Percentiles rank a stretch among this genome's conserved stretches.
These are phyloP conservation scores for Drosophila cracens DNA, from an alignment of 2,888 invertebrate genomes.

Conservation along the genomic window DNA sequence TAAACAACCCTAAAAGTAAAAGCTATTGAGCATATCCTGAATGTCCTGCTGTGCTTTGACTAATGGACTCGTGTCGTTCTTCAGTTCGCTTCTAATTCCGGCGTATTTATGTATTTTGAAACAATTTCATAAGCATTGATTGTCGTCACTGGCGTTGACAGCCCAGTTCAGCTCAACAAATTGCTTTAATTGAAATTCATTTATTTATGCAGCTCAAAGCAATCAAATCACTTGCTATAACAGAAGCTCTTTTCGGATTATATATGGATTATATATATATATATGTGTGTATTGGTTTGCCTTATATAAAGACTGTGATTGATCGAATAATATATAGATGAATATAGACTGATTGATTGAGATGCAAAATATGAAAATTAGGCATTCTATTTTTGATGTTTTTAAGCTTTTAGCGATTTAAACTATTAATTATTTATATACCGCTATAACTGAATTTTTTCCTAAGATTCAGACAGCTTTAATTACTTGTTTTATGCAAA, in stretches of 20 bases:
- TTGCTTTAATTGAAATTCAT: conserved; percentile 78
- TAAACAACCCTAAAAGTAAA: conserved; percentile 35
- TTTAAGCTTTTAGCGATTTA: neutral
- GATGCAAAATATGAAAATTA: neutral
- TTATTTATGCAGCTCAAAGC: conserved; percentile 65
- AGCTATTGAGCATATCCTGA: neutral
- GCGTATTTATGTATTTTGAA: conserved; percentile 64
- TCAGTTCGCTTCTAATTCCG: conserved; percentile 21
- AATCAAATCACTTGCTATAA: conserved; percentile 72
- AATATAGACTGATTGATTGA: neutral
- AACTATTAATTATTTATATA: conserved; percentile 7
- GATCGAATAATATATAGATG: neutral
- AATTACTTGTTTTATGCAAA: neutral
- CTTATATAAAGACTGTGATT: neutral
- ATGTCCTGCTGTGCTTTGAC: conserved; percentile 47
- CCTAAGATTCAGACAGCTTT: neutral
- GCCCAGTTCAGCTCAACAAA: conserved; percentile 67
- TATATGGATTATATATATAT: conserved; percentile 20
- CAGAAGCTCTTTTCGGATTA: conserved; percentile 17
- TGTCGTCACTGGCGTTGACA: conserved; percentile 70
- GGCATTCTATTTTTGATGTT: neutral
- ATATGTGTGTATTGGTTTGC: neutral
- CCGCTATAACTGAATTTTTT: neutral
- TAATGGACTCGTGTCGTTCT: conserved; percentile 35
- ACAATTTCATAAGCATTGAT: conserved; percentile 73